Evolutionary conservation across 1,140 invertebrate species (phyloP).

Genomic region (Hycleus phaleratus): DNA sequence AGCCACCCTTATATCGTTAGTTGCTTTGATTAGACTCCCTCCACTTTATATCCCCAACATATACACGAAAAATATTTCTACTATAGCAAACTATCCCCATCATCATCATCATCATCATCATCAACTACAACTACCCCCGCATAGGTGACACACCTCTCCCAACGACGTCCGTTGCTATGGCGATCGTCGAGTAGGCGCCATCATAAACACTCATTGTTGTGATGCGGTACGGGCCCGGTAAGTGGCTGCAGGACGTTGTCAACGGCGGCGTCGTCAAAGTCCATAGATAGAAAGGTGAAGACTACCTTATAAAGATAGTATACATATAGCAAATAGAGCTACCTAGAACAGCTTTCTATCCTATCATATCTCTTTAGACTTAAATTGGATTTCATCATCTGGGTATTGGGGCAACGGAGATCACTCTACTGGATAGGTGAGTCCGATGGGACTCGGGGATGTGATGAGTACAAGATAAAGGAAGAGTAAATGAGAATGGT

Average conservation of each 20-base stretch:
- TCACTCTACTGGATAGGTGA: constrained; percentile 3
- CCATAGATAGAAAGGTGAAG: background rate
- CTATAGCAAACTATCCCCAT: too few relatives aligned
- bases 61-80: too few relatives aligned
- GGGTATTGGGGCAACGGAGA: background rate
- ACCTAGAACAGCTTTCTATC: too few relatives aligned
- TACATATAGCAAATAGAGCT: background rate
- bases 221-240: constrained; percentile 36
- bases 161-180: constrained; percentile 36
- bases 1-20: background rate
- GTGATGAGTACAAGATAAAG: constrained; percentile 26
- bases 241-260: constrained; percentile 36
- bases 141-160: constrained; percentile 33
- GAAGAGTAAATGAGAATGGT: constrained; percentile 29
- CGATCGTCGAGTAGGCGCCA: constrained; percentile 41
- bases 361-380: constrained; percentile 14
- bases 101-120: too few relatives aligned
- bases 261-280: background rate
- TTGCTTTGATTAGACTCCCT: too few relatives aligned
- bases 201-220: constrained; percentile 43
- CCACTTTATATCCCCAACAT: too few relatives aligned
- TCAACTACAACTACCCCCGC: constrained; percentile 1
- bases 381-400: constrained; percentile 37
- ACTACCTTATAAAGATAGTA: background rate
- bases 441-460: constrained; percentile 16